Conservation (phyloP, 1,140 invertebrate genomes). For the Zelostemma sp. region DNA sequence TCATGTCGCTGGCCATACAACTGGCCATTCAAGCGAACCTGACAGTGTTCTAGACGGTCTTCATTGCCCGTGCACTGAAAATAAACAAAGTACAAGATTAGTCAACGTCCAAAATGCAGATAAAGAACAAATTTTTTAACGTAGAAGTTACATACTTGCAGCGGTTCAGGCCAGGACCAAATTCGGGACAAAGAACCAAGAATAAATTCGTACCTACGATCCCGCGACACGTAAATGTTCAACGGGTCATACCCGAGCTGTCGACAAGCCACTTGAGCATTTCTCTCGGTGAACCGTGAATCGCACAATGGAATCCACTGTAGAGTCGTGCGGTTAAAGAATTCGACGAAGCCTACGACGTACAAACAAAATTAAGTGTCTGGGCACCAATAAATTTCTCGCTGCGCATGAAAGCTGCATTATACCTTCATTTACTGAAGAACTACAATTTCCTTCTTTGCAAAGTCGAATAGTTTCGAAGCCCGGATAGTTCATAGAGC, state of each 20-base stretch:
- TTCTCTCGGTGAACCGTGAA: constrained; percentile 91
- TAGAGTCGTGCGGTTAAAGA: constrained; percentile 93
- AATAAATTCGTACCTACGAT: constrained; percentile 85
- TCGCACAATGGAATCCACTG: constrained; percentile 99
- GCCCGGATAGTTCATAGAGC: constrained; percentile 22
- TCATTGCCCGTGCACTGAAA: constrained; percentile 86
- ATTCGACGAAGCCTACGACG: constrained; percentile 83
- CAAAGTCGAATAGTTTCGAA: constrained; percentile 79
- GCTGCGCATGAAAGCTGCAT: not conserved
- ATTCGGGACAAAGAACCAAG: constrained; percentile 86
- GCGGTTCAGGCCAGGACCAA: constrained; percentile 95
- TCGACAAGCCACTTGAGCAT: constrained; percentile 94
- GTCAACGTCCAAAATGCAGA: not conserved
- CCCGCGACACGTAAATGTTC: constrained; percentile 88
- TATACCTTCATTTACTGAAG: constrained; percentile 75
- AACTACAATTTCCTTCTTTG: constrained; percentile 79
- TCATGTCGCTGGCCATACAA: constrained; percentile 86
- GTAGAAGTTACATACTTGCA: too few species aligned
- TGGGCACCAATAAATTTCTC: not conserved
- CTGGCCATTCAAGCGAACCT: constrained; percentile 89
- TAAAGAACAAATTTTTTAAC: too few species aligned
- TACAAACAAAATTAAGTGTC: not conserved
- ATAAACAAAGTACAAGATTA: constrained; percentile 12
- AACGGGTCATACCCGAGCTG: constrained; percentile 92
- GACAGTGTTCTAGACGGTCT: constrained; percentile 85